phyloP scores from a whole-genome alignment of 1,140 invertebrate species.

The Tribolium madens region DNA sequence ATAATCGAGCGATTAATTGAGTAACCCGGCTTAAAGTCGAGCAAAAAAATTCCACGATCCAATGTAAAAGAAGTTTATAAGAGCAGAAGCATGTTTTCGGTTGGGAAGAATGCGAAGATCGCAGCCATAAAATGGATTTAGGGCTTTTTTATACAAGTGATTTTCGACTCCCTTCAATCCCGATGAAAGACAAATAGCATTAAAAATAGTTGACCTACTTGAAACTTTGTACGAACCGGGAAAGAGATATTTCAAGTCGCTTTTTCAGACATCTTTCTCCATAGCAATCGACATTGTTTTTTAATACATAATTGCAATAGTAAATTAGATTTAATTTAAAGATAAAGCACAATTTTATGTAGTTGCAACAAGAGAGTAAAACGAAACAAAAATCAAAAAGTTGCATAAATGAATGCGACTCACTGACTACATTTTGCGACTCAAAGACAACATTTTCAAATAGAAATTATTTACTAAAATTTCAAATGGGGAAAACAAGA shows the following conservation, averaged over 20 bases:
- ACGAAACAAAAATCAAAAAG: neutral
- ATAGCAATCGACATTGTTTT: neutral
- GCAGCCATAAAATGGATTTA: conserved; percentile 28
- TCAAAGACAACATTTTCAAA: neutral
- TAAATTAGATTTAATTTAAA: neutral
- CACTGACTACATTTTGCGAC: neutral
- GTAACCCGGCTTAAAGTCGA: neutral
- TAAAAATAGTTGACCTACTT: conserved; percentile 34
- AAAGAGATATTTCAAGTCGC: neutral
- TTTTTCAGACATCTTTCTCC: neutral
- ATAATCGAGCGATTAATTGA: conserved; percentile 7
- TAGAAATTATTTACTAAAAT: neutral
- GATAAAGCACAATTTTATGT: neutral
- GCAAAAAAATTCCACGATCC: neutral
- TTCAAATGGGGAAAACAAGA: neutral
- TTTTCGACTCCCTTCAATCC: conserved; percentile 18
- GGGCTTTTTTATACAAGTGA: conserved; percentile 30
- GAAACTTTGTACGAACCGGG: conserved; percentile 15
- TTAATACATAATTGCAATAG: neutral
- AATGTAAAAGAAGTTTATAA: conserved; percentile 24
- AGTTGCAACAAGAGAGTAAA: neutral
- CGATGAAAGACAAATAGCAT: conserved; percentile 27
- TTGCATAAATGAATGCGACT: neutral
- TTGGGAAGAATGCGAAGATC: conserved; percentile 16
- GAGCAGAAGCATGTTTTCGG: conserved; percentile 31